Percentiles rank a stretch among this genome's conserved stretches.
phyloP scores from a whole-genome alignment of 2,888 invertebrate genomes.

The Lacanobia wlatinum region DNA sequence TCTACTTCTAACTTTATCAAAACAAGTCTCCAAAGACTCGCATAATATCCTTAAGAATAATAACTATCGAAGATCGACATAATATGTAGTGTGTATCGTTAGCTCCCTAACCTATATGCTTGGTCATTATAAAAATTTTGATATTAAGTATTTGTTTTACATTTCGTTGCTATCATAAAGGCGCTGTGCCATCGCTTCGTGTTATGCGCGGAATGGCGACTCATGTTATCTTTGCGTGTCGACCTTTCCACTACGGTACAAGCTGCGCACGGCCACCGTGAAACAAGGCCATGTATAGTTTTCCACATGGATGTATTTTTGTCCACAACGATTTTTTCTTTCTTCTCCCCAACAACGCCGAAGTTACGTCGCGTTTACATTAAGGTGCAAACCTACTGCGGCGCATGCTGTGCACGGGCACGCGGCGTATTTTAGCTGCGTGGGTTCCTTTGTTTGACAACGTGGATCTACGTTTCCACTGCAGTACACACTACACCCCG shows the following conservation, averaged over 20 bases:
- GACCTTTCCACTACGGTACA: not conserved
- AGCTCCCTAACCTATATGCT: slow-evolving; percentile 26
- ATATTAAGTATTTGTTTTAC: not conserved
- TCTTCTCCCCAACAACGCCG: not conserved
- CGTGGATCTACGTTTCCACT: no score
- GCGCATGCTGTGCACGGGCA: no score
- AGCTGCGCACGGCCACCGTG: not conserved
- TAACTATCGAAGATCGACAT: not conserved
- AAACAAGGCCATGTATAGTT: not conserved
- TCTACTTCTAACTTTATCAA: not conserved
- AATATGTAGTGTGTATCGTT: not conserved
- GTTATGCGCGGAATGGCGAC: not conserved
- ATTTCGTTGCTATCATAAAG: not conserved
- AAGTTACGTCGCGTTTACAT: no score
- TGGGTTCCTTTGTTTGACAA: no score
- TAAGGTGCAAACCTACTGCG: no score
- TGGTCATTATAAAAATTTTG: not conserved
- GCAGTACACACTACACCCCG: no score
- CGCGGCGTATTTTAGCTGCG: no score
- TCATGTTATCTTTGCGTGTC: not conserved
- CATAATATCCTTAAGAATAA: not conserved
- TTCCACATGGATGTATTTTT: not conserved
- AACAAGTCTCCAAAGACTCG: slow-evolving; percentile 1
- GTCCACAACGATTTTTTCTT: not conserved
- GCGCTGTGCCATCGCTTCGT: slow-evolving; percentile 1